A percentile compares a stretch with the other conserved stretches of the same genome.
Conservation (phyloP, 2,888 invertebrate genomes). For the Cosmopolites sordidus region DNA sequence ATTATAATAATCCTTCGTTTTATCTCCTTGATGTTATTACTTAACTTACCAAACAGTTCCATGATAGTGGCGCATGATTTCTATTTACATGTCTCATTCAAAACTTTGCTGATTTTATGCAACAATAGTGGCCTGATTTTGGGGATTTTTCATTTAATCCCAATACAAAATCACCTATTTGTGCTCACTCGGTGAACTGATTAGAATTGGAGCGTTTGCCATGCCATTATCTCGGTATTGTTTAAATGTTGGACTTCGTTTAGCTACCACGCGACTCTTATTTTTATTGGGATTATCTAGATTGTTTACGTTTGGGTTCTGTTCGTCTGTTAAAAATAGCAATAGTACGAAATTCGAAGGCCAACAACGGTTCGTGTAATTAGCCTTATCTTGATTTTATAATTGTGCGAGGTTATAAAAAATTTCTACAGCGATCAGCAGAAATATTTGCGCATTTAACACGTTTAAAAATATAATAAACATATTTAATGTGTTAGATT, state of each 20-base stretch:
- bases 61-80: constrained; percentile 7
- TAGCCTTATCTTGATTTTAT: too few relatives aligned
- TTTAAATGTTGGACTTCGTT: background rate
- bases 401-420: too few relatives aligned
- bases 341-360: background rate
- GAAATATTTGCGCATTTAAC: too few relatives aligned
- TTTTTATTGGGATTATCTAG: background rate
- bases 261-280: background rate
- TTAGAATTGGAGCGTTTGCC: background rate
- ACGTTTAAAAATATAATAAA: too few relatives aligned
- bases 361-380: background rate
- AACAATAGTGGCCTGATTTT: constrained; percentile 12
- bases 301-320: background rate
- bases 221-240: background rate
- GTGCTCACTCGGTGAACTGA: background rate
- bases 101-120: constrained; percentile 21
- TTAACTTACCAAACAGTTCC: background rate
- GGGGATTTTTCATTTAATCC: background rate
- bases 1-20: background rate
- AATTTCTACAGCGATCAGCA: too few relatives aligned
- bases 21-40: background rate
- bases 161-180: background rate
- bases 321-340: background rate
- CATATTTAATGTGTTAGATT: too few relatives aligned
- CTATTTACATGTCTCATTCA: constrained; percentile 13